Evolutionary conservation across 2,888 invertebrate genomes (phyloP), one percentile per base, ranked within the genome.

Genomic region (Tinea pellionella): DNA sequence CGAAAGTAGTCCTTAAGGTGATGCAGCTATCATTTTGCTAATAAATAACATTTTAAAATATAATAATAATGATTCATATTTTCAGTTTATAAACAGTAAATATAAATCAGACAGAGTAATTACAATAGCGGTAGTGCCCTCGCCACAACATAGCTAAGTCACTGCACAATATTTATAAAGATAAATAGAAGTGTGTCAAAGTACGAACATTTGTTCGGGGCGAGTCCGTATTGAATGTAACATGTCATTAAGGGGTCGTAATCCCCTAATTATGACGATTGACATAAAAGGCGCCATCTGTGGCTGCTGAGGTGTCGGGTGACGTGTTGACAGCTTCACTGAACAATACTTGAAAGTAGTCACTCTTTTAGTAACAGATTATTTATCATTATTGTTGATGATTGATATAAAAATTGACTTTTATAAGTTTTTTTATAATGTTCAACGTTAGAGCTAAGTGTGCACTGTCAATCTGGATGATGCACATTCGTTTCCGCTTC

Each of bases 201-300:
- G 42, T 51, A 24, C 24, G 74, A 75, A 81, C 85, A 86, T 85
- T 83, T 84, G 85, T 78, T 73, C 79, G 73, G 80, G 83, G 84
- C 78, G 84, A 37, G 53, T 80, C 74, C 81, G 74, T 71, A 79
- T 80, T 83, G 82, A 80, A 80, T 80, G 80, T 80, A 82, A 81
- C 83, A 73, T 81, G 80, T 82, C 82, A 83, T 87, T 82, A 85
- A 79, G 78, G 82, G 78, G 74, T 65, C 71, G 72, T 82, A 84
- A 86, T 84, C 84, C 85, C 78, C 84, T 87, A 86, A 87, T 86
- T 85, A 87, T 83, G 85, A 83, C 85, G 79, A 86, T 86, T 86
- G 87, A 83, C 84, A 86, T 84, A 74, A 84, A 84, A 79, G 60
- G 81, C 83, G 69, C 80, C 85, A 86, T 86, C 86, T 87, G 86